Percentiles rank a stretch among this genome's conserved stretches.
Conservation (phyloP, 2,113 vertebrate genomes). For the Xenopus borealis region DNA sequence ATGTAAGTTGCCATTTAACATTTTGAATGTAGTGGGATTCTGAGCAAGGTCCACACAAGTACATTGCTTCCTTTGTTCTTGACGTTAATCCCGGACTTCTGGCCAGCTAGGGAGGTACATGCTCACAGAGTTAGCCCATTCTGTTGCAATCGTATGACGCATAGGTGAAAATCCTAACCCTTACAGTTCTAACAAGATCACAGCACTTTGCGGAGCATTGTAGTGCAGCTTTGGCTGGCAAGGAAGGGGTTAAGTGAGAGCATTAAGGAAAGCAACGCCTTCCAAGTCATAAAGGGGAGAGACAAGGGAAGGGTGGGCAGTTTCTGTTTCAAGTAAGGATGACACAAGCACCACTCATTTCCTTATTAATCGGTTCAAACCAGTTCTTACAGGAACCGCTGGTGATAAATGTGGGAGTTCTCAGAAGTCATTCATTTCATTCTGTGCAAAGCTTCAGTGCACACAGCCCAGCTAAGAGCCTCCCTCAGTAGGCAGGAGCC, state of each 20-base stretch:
- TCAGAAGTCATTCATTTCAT: conserved; percentile 95
- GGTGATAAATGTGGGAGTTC: conserved; percentile 98
- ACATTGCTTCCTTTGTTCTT: conserved; percentile 78
- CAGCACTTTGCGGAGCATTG: background rate
- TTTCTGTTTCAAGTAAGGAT: conserved; percentile 87
- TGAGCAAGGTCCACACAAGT: conserved; percentile 59
- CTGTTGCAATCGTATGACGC: conserved; percentile 83
- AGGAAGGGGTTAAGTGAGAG: conserved; percentile 51
- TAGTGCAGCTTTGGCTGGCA: conserved; percentile 55
- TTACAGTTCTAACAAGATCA: background rate
- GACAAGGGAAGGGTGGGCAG: conserved; percentile 65
- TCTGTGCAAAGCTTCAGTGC: conserved; percentile 66
- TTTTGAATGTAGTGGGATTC: conserved; percentile 49
- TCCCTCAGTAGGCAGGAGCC: background rate
- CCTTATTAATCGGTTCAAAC: conserved; percentile 99
- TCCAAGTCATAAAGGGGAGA: conserved; percentile 61
- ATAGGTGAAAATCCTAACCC: conserved; percentile 92
- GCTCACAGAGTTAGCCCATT: conserved; percentile 74
- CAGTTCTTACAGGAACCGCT: conserved; percentile 99
- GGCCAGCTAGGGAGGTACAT: conserved; percentile 73
- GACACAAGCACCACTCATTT: conserved; percentile 95
- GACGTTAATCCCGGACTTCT: conserved; percentile 80
- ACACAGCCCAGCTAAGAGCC: conserved; percentile 46
- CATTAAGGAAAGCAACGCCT: conserved; percentile 75
- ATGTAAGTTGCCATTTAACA: background rate